A percentile compares a stretch with the other conserved stretches of the same genome.
Conservation (phyloP, 2,888 invertebrate species). For the Ellobium chinense region DNA sequence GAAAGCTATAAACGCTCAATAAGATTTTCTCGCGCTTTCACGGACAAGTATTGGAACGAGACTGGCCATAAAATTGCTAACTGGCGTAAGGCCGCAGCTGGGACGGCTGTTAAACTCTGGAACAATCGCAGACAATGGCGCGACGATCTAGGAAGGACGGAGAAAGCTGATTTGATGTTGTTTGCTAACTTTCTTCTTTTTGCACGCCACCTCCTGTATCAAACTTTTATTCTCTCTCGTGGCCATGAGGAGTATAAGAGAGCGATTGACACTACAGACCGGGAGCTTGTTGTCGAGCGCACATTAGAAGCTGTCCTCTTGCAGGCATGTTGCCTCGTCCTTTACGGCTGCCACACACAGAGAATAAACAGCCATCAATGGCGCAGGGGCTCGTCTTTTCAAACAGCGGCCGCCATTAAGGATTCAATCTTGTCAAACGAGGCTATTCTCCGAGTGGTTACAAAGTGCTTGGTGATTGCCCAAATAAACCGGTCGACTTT, state of each 20-base stretch:
- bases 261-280: neutral
- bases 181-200: constrained; percentile 37
- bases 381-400: constrained; percentile 10
- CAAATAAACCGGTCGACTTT: constrained; percentile 17
- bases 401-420: neutral
- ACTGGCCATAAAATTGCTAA: constrained; percentile 44
- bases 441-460: constrained; percentile 20
- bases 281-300: constrained; percentile 8
- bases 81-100: constrained; percentile 44
- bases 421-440: constrained; percentile 4
- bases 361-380: constrained; percentile 18
- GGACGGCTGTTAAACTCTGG: constrained; percentile 36
- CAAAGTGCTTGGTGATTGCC: constrained; percentile 8
- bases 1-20: constrained; percentile 38
- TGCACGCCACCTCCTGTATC: neutral
- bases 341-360: constrained; percentile 38
- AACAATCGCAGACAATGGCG: constrained; percentile 39
- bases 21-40: constrained; percentile 22
- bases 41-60: constrained; percentile 38
- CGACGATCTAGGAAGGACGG: constrained; percentile 29
- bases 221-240: neutral
- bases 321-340: neutral
- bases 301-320: neutral
- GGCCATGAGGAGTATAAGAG: constrained; percentile 1
- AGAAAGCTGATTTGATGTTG: constrained; percentile 35